Conservation (phyloP, 2,888 invertebrate genomes). For the Drosophila rellima region DNA sequence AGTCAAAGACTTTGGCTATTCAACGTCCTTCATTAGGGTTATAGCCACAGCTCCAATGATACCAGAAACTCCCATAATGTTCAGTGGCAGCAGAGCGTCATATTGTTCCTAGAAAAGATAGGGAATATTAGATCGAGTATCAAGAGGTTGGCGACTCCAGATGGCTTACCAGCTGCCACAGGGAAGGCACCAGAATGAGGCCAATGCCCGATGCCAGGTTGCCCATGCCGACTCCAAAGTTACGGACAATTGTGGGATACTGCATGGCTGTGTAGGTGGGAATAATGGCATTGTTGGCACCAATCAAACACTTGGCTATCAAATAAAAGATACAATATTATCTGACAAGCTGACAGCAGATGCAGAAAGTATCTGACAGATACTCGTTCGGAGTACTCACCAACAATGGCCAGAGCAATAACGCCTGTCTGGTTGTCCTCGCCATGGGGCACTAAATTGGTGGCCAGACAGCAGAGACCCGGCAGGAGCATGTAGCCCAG, state of each 20-base stretch:
- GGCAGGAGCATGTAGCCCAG: conserved; percentile 89
- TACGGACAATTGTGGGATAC: conserved; percentile 90
- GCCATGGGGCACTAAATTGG: conserved; percentile 87
- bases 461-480: conserved; percentile 89
- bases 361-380: neutral
- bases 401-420: conserved; percentile 90
- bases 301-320: conserved; percentile 90
- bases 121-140: neutral
- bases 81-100: conserved; percentile 86
- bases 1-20: conserved; percentile 35
- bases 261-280: conserved; percentile 91
- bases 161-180: conserved; percentile 90
- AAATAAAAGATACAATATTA: conserved; percentile 2
- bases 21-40: conserved; percentile 86
- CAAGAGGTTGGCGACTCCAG: neutral
- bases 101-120: conserved; percentile 84
- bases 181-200: conserved; percentile 91
- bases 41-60: conserved; percentile 86
- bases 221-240: conserved; percentile 90
- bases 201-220: conserved; percentile 92
- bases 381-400: conserved; percentile 76
- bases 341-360: conserved; percentile 1
- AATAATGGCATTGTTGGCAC: conserved; percentile 91
- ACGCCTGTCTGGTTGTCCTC: conserved; percentile 87
- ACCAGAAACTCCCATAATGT: conserved; percentile 86